Percentiles rank a stretch among this genome's conserved stretches.
Evolutionary conservation across 2,888 invertebrate genomes (phyloP).

Genomic region (Hydrotaea cyrtoneurina): DNA sequence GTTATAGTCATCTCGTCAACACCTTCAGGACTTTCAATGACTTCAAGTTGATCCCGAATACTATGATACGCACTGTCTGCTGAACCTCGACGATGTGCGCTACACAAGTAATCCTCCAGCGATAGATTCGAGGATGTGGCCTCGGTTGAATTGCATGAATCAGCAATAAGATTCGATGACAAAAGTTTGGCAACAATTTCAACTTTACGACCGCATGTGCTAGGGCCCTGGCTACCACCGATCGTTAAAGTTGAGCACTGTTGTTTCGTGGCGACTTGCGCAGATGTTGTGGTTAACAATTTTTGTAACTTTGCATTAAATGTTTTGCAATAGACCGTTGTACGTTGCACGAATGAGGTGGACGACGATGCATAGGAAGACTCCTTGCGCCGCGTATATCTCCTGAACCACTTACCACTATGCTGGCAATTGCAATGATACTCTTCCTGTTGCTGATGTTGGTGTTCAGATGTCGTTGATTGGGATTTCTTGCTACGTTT

Average conservation of each 20-base stretch:
- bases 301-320: conserved; percentile 67
- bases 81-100: conserved; percentile 28
- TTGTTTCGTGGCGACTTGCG: conserved; percentile 26
- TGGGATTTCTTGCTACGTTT: conserved; percentile 46
- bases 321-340: conserved; percentile 60
- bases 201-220: conserved; percentile 63
- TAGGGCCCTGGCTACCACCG: conserved; percentile 29
- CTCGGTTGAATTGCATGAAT: background rate
- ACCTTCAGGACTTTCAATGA: conserved; percentile 31
- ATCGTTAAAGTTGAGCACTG: background rate
- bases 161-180: conserved; percentile 72
- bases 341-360: conserved; percentile 45
- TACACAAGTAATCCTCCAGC: background rate
- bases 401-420: conserved; percentile 29
- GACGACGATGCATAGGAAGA: background rate
- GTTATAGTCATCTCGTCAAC: conserved; percentile 74
- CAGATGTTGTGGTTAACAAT: conserved; percentile 63
- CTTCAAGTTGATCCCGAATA: conserved; percentile 31
- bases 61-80: background rate
- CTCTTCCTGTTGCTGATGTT: conserved; percentile 50
- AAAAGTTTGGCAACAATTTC: conserved; percentile 73
- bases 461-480: conserved; percentile 44
- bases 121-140: too few species aligned
- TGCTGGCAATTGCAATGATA: conserved; percentile 38
- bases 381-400: conserved; percentile 17